Base-by-base conservation (phyloP, 2,113 vertebrate genomes). In the Gavialis gangeticus region DNA sequence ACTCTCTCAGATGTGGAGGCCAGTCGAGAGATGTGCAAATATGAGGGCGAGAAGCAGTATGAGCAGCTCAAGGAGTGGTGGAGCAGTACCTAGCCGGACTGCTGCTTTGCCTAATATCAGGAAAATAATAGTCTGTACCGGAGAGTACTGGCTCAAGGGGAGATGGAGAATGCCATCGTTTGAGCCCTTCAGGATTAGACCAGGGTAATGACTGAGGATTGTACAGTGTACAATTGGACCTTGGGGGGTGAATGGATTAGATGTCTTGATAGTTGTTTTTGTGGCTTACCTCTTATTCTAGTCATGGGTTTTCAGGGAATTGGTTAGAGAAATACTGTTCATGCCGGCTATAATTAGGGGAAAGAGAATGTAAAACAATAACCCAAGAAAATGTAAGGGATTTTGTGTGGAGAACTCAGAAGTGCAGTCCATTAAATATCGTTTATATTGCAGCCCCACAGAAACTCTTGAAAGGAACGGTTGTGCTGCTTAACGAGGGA, bases 401-500 rank as follows among this genome's bases (percentile, higher is more conserved):
- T 25, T 71, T 71, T 62, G 28, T 46, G 13, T 73, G 34, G 69
- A 73, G 69, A 73, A 46, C 46, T 73, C 46, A 34, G 34, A 73
- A 24, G 12, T 73, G 34, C 69, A 24, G 34, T 24, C 18, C 34
- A 24, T 11, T 71, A 37, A 71, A 12, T 22, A 73, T 46, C 69
- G 46, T 94, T 95, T 92, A 94, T 93, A 94, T 94, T 97, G 92
- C 92, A 71, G 73, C 79, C 2, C 46, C 46, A 67, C 64, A 80
- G 76, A 91, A 90, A 96, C 89, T 78, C 81, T 79, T 67, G 84
- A 95, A 95, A 95, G 80, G 87, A 75, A 76, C 87, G 94, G 94
- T 95, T 95, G 88, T 95, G 87, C 73, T 56, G 75, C 75, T 93
- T 95, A 96, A 95, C 95, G 96, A 97, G 92, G 54, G 87, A 91